Base-by-base conservation (phyloP, 1,140 invertebrate species). In the Nephila pilipes region DNA sequence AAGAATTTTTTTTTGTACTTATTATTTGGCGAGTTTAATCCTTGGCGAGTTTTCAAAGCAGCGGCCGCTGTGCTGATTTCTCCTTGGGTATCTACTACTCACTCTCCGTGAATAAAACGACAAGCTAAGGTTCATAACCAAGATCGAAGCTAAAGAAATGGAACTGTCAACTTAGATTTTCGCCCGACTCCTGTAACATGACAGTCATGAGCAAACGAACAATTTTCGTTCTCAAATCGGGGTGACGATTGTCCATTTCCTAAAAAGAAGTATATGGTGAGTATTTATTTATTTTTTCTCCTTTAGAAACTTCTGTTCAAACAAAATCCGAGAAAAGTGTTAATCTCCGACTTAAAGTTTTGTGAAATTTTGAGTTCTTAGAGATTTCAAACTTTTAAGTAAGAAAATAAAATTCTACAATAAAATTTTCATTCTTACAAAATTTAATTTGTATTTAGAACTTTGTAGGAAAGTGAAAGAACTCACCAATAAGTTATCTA, bases 81-180 rank as follows among this genome's bases (percentile, higher is more conserved):
- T 55, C 83, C 38, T 58, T 25, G 25, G 55, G 55, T 75, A 12
- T 60, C 25, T 18, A 81, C n/a, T n/a, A 46, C 46, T 46, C 80
- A 55, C 38, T 57, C 38, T 25, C n/a, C 16, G 16, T 18, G 85
- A 58, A 87, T 60, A 63, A 87, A 87, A 87, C 85, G n/a, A 60
- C 16, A 36, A 20, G 58, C 55, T 63, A 54, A 63, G 85, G 57
- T 29, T 87, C 85, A 32, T 36, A 60, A 60, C 1, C 80, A 22
- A 63, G 57, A 60, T 87, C 57, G 85, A 60, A 87, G 36, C 55
- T 54, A 36, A 87, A 87, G 85, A 87, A 87, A 87, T 87, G 85
- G 85, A 60, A n/a, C 85, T 87, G 85, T 63, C 58, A 87, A 87
- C 85, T 87, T 87, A 87, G 29, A 63, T 87, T 87, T 63, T 87